These are phyloP conservation scores for Ambastaia sidthimunki DNA, from an alignment of 2,797 vertebrate species.

Conservation along the genomic window DNA sequence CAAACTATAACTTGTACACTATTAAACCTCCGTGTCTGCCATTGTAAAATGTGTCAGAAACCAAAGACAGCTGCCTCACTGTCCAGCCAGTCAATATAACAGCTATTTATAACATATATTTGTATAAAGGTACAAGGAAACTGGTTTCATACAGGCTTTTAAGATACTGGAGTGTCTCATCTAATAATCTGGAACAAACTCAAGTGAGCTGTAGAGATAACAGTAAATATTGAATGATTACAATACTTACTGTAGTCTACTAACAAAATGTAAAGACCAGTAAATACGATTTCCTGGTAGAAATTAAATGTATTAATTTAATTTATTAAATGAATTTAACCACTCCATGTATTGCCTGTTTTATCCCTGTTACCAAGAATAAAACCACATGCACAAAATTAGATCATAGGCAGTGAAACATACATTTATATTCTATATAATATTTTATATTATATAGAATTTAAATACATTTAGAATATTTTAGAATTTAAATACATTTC, in stretches of 20 bases:
- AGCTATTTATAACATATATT: no score
- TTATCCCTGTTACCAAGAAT: no score
- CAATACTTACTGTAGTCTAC: not conserved
- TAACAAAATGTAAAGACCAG: not conserved
- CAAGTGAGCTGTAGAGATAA: not conserved
- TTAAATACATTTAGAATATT: not conserved
- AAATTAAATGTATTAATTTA: not conserved
- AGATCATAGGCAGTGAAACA: constrained; percentile 14
- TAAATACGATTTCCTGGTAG: not conserved
- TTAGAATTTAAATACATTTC: not conserved
- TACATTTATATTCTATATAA: not conserved
- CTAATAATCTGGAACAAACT: not conserved
- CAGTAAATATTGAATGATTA: not conserved
- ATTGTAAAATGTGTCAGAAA: constrained; percentile 11
- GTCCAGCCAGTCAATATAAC: not conserved
- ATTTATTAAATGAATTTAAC: not conserved
- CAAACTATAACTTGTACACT: constrained; percentile 49
- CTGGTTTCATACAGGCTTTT: no score
- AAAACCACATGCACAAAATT: no score
- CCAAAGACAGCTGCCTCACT: not conserved
- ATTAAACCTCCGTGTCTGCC: constrained; percentile 40
- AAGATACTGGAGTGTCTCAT: not conserved
- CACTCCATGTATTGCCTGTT: no score
- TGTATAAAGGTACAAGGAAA: no score
- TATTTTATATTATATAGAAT: no score